These are phyloP conservation scores for Eudemis profundana DNA, from an alignment of 2,888 invertebrate genomes.

Conservation along the genomic window DNA sequence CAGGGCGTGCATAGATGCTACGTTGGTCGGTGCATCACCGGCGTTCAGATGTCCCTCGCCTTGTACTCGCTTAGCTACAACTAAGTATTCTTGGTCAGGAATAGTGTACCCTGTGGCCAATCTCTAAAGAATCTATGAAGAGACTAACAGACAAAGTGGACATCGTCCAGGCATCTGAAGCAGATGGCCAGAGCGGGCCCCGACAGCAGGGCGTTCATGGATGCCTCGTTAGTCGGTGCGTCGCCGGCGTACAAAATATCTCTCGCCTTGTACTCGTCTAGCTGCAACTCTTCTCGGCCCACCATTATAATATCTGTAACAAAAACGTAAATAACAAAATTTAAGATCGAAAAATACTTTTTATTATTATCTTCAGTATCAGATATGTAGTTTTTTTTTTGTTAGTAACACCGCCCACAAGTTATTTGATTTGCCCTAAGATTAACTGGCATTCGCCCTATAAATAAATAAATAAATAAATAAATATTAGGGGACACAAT, in stretches of 20 bases:
- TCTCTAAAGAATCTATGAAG: not conserved
- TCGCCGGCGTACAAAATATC: slow-evolving; percentile 74
- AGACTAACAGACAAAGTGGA: slow-evolving; percentile 70
- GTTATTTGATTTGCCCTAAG: too few species aligned
- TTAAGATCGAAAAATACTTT: too few species aligned
- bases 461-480: too few species aligned
- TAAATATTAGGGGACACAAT: too few species aligned
- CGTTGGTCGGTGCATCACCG: slow-evolving; percentile 72
- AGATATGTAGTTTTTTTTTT: too few species aligned
- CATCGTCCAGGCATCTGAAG: slow-evolving; percentile 68
- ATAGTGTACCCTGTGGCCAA: too few species aligned
- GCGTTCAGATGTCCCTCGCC: slow-evolving; percentile 67
- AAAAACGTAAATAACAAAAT: too few species aligned
- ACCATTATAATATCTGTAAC: slow-evolving; percentile 74
- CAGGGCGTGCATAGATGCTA: slow-evolving; percentile 68
- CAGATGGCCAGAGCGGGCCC: slow-evolving; percentile 71
- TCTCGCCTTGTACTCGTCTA: slow-evolving; percentile 63
- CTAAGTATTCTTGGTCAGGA: too few species aligned
- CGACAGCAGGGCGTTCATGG: slow-evolving; percentile 62
- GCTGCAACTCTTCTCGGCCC: slow-evolving; percentile 67
- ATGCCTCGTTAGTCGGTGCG: slow-evolving; percentile 72
- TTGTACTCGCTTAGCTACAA: not conserved
- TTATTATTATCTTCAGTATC: too few species aligned
- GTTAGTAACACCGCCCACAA: too few species aligned
- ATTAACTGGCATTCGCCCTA: too few species aligned